A percentile compares a stretch with the other conserved stretches of the same genome.
These are phyloP conservation scores for Drosophila murphyi DNA, from an alignment of 1,140 invertebrate genomes.

Conservation along the genomic window DNA sequence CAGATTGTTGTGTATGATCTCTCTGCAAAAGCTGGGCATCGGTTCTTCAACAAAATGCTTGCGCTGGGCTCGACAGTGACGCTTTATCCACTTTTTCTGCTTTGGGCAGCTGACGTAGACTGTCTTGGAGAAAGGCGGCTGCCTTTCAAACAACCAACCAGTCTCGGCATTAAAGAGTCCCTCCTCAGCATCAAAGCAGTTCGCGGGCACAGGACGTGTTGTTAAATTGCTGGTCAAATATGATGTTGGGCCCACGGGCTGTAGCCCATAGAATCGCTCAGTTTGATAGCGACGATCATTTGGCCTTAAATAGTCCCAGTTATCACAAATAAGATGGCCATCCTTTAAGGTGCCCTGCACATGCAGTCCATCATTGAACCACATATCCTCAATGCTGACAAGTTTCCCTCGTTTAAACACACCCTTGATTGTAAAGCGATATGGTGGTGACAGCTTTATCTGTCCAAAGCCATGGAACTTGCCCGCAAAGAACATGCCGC, in stretches of 20 bases:
- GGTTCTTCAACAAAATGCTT: constrained; percentile 36
- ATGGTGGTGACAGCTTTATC: constrained; percentile 55
- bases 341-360: constrained; percentile 43
- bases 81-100: constrained; percentile 58
- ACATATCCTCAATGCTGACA: constrained; percentile 65
- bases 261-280: constrained; percentile 53
- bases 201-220: constrained; percentile 24
- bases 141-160: constrained; percentile 52
- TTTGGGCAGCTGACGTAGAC: constrained; percentile 49
- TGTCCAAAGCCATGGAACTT: constrained; percentile 72
- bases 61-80: constrained; percentile 46
- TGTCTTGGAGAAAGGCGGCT: constrained; percentile 34
- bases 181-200: constrained; percentile 64
- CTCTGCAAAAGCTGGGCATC: constrained; percentile 39
- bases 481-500: constrained; percentile 54
- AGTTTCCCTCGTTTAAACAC: constrained; percentile 56
- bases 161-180: constrained; percentile 54
- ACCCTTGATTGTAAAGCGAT: constrained; percentile 67
- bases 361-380: constrained; percentile 66
- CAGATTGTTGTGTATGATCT: constrained; percentile 57
- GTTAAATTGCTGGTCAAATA: constrained; percentile 51
- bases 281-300: constrained; percentile 65
- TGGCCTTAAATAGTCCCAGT: constrained; percentile 64
- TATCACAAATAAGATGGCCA: constrained; percentile 34
- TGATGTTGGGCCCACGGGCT: constrained; percentile 63